These are phyloP conservation scores for Formicarius rufipectus DNA, from an alignment of 2,113 vertebrate genomes.

Conservation along the genomic window DNA sequence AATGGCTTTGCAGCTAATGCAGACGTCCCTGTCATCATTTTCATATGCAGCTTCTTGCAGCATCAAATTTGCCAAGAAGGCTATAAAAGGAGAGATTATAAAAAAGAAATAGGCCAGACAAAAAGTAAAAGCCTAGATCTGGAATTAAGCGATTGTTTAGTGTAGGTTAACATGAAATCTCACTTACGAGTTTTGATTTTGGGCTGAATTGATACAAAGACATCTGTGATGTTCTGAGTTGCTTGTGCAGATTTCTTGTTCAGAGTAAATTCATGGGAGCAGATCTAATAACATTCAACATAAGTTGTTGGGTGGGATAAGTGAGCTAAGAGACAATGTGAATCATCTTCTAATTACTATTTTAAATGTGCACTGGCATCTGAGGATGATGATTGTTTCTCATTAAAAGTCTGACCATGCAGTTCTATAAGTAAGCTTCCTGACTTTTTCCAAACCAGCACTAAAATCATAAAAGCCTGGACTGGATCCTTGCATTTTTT, in stretches of 20 bases:
- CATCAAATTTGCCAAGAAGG: not conserved
- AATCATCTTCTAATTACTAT: slow-evolving; percentile 3
- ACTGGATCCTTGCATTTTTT: not conserved
- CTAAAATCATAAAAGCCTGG: not conserved
- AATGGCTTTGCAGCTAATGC: not conserved
- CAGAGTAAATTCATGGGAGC: not conserved
- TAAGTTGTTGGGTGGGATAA: not conserved
- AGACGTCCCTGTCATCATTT: not conserved
- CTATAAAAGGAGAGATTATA: not conserved
- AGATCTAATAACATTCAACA: not conserved
- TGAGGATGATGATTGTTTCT: not conserved
- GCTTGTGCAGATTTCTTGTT: not conserved
- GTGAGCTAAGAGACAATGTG: not conserved
- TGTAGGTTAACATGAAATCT: not conserved
- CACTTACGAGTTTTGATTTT: not conserved
- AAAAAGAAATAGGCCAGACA: rapidly evolving
- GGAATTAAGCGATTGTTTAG: not conserved
- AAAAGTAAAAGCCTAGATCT: not conserved
- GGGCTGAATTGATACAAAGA: not conserved
- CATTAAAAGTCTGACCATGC: not conserved
- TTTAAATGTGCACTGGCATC: not conserved
- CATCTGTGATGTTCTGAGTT: not conserved
- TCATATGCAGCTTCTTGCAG: not conserved
- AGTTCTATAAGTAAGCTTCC: not conserved
- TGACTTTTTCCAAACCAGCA: not conserved